phyloP scores from a whole-genome alignment of 2,888 invertebrate species.

The Chouioia cunea region DNA sequence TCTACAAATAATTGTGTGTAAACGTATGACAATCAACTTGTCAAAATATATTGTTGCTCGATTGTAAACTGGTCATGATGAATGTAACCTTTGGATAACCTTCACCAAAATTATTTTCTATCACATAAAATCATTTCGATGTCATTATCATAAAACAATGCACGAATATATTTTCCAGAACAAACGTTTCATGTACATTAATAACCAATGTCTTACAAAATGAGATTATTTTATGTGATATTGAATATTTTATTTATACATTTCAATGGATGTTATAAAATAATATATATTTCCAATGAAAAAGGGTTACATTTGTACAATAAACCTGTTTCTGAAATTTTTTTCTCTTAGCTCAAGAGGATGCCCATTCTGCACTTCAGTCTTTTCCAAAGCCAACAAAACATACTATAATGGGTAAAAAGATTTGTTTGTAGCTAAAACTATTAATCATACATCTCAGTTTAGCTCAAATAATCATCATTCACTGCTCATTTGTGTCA shows the following conservation, averaged over 20 bases:
- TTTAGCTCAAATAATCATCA: conserved; percentile 44
- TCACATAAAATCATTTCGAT: conserved; percentile 21
- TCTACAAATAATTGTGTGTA: too few relatives aligned
- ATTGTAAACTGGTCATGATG: background rate
- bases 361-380: conserved; percentile 48
- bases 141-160: conserved; percentile 27
- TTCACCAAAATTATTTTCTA: conserved; percentile 27
- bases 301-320: conserved; percentile 45
- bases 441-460: conserved; percentile 43
- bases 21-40: too few relatives aligned
- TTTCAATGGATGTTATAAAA: conserved; percentile 11
- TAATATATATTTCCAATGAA: conserved; percentile 29
- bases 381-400: conserved; percentile 47
- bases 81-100: conserved; percentile 42
- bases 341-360: conserved; percentile 49
- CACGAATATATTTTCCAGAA: conserved; percentile 36
- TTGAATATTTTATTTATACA: background rate
- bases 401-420: conserved; percentile 49
- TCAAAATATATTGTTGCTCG: too few relatives aligned
- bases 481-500: conserved; percentile 38
- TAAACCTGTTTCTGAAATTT: conserved; percentile 48
- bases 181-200: conserved; percentile 14
- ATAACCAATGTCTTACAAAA: conserved; percentile 13
- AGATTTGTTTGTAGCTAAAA: conserved; percentile 46
- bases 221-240: conserved; percentile 5